A percentile compares a stretch with the other conserved stretches of the same genome.
Evolutionary conservation across 2,113 vertebrate species (phyloP).

Genomic region (Uria lomvia): DNA sequence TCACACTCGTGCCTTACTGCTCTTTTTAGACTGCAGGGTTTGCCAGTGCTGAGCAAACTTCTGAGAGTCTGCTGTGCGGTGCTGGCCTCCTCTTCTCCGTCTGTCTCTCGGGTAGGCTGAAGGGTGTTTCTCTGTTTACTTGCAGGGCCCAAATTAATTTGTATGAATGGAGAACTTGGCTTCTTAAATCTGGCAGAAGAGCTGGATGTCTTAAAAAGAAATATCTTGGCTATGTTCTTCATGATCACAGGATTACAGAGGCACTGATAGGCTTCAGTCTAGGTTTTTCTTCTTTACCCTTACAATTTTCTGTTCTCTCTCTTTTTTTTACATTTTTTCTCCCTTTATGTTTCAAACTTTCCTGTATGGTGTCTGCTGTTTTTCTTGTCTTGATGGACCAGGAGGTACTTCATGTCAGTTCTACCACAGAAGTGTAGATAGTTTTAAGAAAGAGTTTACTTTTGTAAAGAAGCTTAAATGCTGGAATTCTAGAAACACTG

Average conservation of each 20-base stretch:
- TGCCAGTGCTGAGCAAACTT: not conserved
- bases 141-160: not conserved
- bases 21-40: not conserved
- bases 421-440: not conserved
- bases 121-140: not conserved
- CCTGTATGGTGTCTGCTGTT: not conserved
- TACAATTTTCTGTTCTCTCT: not conserved
- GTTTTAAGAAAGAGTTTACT: not conserved
- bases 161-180: not conserved
- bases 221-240: not conserved
- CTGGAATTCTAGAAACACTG: not conserved
- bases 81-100: not conserved
- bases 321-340: not conserved
- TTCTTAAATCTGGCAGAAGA: not conserved
- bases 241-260: not conserved
- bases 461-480: not conserved
- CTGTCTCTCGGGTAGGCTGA: not conserved
- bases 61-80: not conserved
- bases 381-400: not conserved
- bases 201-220: not conserved
- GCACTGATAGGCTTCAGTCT: not conserved
- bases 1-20: not conserved
- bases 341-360: not conserved
- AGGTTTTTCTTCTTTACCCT: not conserved
- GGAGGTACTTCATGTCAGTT: not conserved